Conservation (phyloP, 2,113 vertebrate species). For the Pygoscelis antarcticus region DNA sequence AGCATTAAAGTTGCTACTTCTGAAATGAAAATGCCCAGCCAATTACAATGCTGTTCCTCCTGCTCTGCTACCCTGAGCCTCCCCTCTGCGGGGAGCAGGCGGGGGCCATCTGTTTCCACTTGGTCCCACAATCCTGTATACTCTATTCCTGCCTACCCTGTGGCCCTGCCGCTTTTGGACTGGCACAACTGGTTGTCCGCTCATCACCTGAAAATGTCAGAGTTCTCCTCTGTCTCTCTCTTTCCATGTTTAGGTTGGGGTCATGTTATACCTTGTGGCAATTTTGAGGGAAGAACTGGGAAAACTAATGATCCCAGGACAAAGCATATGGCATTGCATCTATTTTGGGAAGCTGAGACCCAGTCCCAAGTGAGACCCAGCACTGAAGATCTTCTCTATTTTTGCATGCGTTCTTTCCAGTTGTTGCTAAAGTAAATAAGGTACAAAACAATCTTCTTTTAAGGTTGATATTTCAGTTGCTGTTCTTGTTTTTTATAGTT, state of each 20-base stretch:
- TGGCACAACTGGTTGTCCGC: not conserved
- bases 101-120: not conserved
- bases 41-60: not conserved
- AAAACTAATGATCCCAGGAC: not conserved
- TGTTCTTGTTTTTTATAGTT: not conserved
- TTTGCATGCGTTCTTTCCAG: not conserved
- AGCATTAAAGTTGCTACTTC: not conserved
- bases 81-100: accelerated
- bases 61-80: not conserved
- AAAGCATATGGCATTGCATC: not conserved
- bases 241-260: not conserved
- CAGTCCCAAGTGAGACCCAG: not conserved
- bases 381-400: not conserved
- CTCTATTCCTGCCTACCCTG: not conserved
- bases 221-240: not conserved
- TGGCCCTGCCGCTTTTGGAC: not conserved
- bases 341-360: not conserved
- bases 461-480: not conserved
- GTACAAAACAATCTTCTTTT: not conserved
- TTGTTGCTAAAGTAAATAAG: not conserved
- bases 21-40: not conserved
- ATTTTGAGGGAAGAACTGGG: not conserved
- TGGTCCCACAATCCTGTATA: not conserved
- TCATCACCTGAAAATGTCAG: not conserved
- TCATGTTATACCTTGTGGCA: not conserved